Conservation (phyloP, 2,113 vertebrate species). For the Menidia beryllina region DNA sequence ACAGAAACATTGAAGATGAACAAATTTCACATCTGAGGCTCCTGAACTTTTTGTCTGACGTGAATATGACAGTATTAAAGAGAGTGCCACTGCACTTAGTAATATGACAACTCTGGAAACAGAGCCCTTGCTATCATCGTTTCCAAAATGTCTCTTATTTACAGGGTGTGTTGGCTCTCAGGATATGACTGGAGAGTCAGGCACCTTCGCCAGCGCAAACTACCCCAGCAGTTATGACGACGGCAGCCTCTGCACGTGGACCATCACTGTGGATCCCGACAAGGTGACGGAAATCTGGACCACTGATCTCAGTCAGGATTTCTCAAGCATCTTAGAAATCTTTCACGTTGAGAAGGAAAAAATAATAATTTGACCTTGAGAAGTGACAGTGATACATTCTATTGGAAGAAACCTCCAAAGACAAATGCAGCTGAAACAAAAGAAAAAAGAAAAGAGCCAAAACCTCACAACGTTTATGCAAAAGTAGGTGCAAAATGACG, state of each 20-base stretch:
- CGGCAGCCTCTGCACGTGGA: conserved; percentile 78
- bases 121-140: not conserved
- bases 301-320: not conserved
- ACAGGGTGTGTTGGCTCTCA: conserved; percentile 70
- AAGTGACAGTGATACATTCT: too few relatives aligned
- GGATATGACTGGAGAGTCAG: conserved; percentile 71
- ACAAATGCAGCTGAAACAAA: too few relatives aligned
- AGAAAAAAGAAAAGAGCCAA: too few relatives aligned
- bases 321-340: not conserved
- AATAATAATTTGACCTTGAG: too few relatives aligned
- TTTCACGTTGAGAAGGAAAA: not conserved
- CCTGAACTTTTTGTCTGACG: not conserved
- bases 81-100: not conserved
- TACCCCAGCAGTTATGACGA: conserved; percentile 80
- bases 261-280: conserved; percentile 78
- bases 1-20: too few relatives aligned
- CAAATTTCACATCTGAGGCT: conserved; percentile 1
- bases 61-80: not conserved
- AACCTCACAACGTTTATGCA: too few relatives aligned
- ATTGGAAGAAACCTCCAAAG: too few relatives aligned
- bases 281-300: conserved; percentile 71
- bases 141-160: not conserved
- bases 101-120: not conserved
- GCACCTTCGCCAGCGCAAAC: conserved; percentile 79
- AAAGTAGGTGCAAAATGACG: too few relatives aligned